phyloP scores from a whole-genome alignment of 1,140 invertebrate genomes.

The Meloidogyne floridensis region DNA sequence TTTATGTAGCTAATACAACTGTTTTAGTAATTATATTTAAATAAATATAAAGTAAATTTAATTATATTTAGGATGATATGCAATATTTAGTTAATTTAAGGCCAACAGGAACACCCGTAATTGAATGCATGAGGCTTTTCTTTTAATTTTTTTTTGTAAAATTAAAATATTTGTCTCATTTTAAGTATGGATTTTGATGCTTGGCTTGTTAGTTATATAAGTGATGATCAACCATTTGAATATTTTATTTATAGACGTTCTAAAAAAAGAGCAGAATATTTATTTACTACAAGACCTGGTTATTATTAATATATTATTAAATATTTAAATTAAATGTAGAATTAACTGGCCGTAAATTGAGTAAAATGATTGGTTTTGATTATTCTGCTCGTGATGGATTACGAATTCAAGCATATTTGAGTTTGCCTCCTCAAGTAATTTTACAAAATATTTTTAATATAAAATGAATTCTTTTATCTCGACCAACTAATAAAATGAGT shows the following conservation, averaged over 20 bases:
- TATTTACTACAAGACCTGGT: conserved; percentile 50
- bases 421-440: conserved; percentile 54
- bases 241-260: conserved; percentile 51
- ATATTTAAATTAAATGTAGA: conserved; percentile 48
- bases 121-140: conserved; percentile 47
- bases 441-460: conserved; percentile 6
- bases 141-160: neutral
- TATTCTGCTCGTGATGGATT: conserved; percentile 61
- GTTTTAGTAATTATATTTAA: conserved; percentile 43
- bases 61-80: conserved; percentile 49
- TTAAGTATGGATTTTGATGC: conserved; percentile 56
- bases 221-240: conserved; percentile 64
- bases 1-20: conserved; percentile 63
- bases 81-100: conserved; percentile 64
- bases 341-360: conserved; percentile 50
- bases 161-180: neutral
- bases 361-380: conserved; percentile 62
- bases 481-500: no score
- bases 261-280: conserved; percentile 57
- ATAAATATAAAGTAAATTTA: neutral
- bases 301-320: conserved; percentile 15
- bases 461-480: no score
- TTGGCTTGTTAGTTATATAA: conserved; percentile 63
- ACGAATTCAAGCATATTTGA: conserved; percentile 60
- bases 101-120: conserved; percentile 52